A percentile compares a stretch with the other conserved stretches of the same genome.
phyloP scores from a whole-genome alignment of 92 coral and sea anemone species.

The Umimayanthus chanpuru region DNA sequence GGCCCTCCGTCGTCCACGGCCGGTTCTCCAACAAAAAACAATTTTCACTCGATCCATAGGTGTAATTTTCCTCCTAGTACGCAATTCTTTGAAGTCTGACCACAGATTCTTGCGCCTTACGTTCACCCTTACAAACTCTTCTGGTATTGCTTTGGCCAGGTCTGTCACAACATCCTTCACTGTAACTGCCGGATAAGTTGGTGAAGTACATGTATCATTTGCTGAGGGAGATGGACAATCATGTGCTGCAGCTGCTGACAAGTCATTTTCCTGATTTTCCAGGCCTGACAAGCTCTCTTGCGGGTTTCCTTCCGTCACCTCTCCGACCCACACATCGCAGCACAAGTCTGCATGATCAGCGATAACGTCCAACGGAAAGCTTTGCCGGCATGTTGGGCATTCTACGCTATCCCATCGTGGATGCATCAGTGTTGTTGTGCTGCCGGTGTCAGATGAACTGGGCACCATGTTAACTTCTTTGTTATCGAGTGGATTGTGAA shows the following conservation, averaged over 20 bases:
- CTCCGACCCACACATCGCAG: conserved; percentile 22
- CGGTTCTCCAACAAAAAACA: no score
- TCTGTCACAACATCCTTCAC: conserved; percentile 14
- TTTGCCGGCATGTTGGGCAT: conserved; percentile 10
- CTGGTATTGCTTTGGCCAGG: no score
- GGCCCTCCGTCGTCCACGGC: no score
- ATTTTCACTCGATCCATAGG: no score
- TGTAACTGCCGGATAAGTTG: conserved; percentile 18
- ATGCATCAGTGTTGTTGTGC: background rate
- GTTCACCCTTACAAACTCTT: no score
- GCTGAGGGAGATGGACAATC: conserved; percentile 8
- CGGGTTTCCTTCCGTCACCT: conserved; percentile 1
- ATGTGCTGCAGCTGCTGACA: conserved; percentile 12
- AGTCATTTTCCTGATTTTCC: background rate
- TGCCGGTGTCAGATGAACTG: conserved; percentile 3
- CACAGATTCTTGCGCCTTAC: no score
- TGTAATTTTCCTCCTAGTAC: no score
- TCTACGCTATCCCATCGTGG: conserved; percentile 11
- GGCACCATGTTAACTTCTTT: background rate
- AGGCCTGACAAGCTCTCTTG: background rate
- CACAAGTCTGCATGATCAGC: conserved; percentile 30
- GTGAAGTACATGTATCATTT: background rate
- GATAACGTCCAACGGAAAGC: conserved; percentile 2
- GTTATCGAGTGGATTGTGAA: background rate
- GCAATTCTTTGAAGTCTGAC: no score